Conservation (phyloP, 1,140 invertebrate genomes). For the Cylas formicarius region DNA sequence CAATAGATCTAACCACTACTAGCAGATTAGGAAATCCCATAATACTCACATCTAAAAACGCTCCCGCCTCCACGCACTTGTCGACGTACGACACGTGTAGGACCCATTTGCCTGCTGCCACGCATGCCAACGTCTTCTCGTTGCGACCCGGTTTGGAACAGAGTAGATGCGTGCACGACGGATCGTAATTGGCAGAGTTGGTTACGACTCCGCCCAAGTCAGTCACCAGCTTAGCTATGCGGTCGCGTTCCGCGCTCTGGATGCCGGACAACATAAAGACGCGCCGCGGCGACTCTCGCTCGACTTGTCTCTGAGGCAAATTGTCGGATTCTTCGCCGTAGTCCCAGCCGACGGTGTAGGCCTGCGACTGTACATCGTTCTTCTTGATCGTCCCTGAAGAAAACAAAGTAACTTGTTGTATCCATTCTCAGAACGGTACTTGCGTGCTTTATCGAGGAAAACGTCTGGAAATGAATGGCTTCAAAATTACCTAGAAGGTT, state of each 20-base stretch:
- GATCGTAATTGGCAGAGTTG: slow-evolving; percentile 55
- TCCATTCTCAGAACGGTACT: too few species aligned
- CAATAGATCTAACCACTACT: not conserved
- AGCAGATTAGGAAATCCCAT: not conserved
- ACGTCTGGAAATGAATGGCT: not conserved
- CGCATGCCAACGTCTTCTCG: slow-evolving; percentile 76
- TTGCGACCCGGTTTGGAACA: slow-evolving; percentile 65
- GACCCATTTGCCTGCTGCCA: slow-evolving; percentile 83
- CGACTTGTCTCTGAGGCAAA: slow-evolving; percentile 3
- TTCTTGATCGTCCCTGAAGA: slow-evolving; percentile 5
- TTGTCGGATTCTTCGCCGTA: slow-evolving; percentile 29
- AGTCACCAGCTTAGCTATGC: slow-evolving; percentile 23
- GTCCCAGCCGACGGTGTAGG: slow-evolving; percentile 49
- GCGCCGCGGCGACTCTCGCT: slow-evolving; percentile 5
- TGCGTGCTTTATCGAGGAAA: slow-evolving; percentile 1
- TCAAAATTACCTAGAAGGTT: slow-evolving; percentile 7
- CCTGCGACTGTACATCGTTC: slow-evolving; percentile 40
- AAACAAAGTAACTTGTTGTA: slow-evolving; percentile 3
- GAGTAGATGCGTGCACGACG: slow-evolving; percentile 67
- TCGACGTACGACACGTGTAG: slow-evolving; percentile 70
- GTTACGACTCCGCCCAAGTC: slow-evolving; percentile 61
- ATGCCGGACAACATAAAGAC: slow-evolving; percentile 38
- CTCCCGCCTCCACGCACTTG: slow-evolving; percentile 52
- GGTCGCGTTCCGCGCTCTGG: slow-evolving; percentile 7
- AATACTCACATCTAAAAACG: slow-evolving; percentile 59